A percentile compares a stretch with the other conserved stretches of the same genome.
Conservation (phyloP, 2,113 vertebrate species). For the Aspiorhynchus laticeps region DNA sequence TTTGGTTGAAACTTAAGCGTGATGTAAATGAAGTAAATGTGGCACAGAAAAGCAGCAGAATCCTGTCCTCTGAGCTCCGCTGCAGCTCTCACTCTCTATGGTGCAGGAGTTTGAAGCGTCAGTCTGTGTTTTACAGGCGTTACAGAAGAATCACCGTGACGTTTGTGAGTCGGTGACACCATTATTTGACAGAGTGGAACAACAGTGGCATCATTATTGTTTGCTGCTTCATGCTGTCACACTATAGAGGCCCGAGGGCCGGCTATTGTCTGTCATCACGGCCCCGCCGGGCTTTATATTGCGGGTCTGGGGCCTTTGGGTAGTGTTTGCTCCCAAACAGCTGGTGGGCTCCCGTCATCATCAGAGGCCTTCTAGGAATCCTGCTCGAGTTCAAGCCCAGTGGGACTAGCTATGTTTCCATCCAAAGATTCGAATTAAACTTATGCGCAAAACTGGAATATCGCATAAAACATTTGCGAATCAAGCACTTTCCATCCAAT, state of each 20-base stretch:
- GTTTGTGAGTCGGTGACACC: not conserved
- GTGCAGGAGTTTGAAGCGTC: not conserved
- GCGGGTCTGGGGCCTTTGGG: not conserved
- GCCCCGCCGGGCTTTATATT: not conserved
- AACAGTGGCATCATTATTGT: constrained; percentile 28
- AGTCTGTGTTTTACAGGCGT: not conserved
- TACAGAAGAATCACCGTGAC: not conserved
- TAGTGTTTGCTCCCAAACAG: not conserved
- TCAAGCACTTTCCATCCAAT: no score
- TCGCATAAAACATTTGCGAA: no score
- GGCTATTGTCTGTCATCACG: not conserved
- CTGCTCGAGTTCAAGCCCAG: no score
- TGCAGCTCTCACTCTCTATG: not conserved
- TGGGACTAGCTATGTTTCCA: no score
- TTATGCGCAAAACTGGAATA: no score
- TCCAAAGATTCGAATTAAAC: no score
- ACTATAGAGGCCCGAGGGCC: constrained; percentile 17
- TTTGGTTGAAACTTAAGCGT: not conserved
- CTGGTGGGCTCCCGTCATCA: not conserved
- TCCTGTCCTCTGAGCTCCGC: not conserved
- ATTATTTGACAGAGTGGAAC: constrained; percentile 15
- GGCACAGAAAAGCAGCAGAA: not conserved
- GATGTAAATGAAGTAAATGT: no score
- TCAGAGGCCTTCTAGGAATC: not conserved
- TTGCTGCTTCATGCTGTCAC: constrained; percentile 4